These are phyloP conservation scores for Otolemur crassicaudatus DNA, from an alignment of 2,797 vertebrate species.

Conservation along the genomic window DNA sequence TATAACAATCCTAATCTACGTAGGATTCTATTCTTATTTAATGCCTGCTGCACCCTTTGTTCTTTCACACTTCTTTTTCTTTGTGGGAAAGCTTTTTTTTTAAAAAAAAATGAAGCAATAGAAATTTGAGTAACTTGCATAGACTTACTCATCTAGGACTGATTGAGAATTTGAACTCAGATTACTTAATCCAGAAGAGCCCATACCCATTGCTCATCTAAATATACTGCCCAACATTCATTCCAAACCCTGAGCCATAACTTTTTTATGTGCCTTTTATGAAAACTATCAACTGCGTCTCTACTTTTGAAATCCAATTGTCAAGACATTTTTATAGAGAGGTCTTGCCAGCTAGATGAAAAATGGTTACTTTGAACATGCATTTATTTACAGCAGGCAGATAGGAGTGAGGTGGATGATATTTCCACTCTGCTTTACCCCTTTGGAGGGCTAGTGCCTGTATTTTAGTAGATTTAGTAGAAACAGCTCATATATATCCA, in stretches of 20 bases:
- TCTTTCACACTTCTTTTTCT: not conserved
- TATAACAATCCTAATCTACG: not conserved
- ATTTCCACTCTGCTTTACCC: not conserved
- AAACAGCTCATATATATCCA: constrained; percentile 9
- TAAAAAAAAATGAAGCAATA: not conserved
- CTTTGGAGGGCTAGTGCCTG: not conserved
- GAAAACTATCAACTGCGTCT: not conserved
- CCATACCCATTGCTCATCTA: not conserved
- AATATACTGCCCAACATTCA: not conserved
- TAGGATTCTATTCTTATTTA: not conserved
- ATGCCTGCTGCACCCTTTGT: not conserved
- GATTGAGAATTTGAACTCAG: not conserved
- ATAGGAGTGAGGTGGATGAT: not conserved
- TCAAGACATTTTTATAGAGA: constrained; percentile 29
- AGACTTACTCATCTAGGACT: not conserved
- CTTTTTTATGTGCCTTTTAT: not conserved
- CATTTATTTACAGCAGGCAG: not conserved
- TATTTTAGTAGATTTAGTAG: not conserved
- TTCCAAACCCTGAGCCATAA: not conserved
- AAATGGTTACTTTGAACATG: not conserved
- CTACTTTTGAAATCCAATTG: constrained; percentile 34
- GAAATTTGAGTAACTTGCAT: not conserved
- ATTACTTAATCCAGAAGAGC: not conserved
- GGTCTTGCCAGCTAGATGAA: not conserved
- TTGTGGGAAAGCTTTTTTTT: not conserved